These are phyloP conservation scores for Microchrysa polita DNA, from an alignment of 2,888 invertebrate species.

Conservation along the genomic window DNA sequence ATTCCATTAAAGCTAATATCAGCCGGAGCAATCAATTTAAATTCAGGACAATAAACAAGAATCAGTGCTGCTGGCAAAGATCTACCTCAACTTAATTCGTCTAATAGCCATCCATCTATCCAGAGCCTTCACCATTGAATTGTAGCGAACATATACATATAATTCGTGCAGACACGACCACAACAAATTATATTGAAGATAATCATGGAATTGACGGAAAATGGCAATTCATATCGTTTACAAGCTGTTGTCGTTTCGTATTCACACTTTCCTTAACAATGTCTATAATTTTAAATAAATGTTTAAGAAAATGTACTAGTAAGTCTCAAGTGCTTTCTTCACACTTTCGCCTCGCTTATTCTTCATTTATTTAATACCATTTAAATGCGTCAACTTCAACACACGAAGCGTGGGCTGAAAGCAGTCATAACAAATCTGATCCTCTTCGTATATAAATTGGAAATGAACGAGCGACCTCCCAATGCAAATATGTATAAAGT, in stretches of 20 bases:
- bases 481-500: background rate
- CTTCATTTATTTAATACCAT: background rate
- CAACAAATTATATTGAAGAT: conserved; percentile 28
- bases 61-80: background rate
- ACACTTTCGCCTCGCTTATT: background rate
- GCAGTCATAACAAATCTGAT: conserved; percentile 5
- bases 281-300: background rate
- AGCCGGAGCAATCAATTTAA: background rate
- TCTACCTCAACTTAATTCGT: conserved; percentile 1
- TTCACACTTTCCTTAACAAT: conserved; percentile 6
- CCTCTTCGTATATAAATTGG: background rate
- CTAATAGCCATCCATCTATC: background rate
- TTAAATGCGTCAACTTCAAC: background rate
- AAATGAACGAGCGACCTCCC: conserved; percentile 14
- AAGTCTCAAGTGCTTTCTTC: background rate
- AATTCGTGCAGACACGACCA: background rate
- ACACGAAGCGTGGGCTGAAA: background rate
- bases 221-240: conserved; percentile 19
- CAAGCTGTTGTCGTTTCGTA: background rate
- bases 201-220: conserved; percentile 34
- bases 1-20: background rate
- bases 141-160: background rate
- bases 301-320: background rate
- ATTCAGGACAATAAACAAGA: conserved; percentile 19
- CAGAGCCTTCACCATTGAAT: background rate